Evolutionary conservation across 2,113 vertebrate species (phyloP).

Genomic region (Struthio camelus): DNA sequence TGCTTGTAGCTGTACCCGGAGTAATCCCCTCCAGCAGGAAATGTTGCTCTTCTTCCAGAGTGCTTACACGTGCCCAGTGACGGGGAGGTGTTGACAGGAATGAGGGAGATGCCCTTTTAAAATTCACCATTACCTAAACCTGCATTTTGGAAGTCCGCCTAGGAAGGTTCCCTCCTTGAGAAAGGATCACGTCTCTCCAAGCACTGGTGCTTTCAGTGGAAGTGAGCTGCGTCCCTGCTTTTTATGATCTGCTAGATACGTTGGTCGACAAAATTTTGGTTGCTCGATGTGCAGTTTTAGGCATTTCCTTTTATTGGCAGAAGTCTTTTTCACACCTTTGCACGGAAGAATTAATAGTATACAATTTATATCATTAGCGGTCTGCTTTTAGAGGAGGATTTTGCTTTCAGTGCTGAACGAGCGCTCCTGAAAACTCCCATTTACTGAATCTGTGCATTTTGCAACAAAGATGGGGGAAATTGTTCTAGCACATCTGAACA

Average conservation of each 20-base stretch:
- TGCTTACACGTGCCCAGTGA: neutral
- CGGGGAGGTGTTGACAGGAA: neutral
- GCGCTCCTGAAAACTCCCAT: neutral
- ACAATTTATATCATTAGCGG: neutral
- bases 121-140: neutral
- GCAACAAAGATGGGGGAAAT: neutral
- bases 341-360: neutral
- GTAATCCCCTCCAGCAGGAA: neutral
- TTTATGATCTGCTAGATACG: neutral
- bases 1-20: neutral
- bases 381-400: neutral
- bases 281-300: neutral
- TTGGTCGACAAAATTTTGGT: neutral
- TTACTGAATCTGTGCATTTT: neutral
- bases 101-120: neutral
- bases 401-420: neutral
- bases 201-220: fast-evolving
- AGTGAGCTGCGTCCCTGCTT: neutral
- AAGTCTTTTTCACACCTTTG: neutral
- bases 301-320: neutral
- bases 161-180: neutral
- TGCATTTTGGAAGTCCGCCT: neutral
- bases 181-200: fast-evolving
- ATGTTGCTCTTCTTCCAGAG: neutral
- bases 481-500: neutral